Conservation (phyloP, 2,113 vertebrate species). For the Paramormyrops kingsleyae region DNA sequence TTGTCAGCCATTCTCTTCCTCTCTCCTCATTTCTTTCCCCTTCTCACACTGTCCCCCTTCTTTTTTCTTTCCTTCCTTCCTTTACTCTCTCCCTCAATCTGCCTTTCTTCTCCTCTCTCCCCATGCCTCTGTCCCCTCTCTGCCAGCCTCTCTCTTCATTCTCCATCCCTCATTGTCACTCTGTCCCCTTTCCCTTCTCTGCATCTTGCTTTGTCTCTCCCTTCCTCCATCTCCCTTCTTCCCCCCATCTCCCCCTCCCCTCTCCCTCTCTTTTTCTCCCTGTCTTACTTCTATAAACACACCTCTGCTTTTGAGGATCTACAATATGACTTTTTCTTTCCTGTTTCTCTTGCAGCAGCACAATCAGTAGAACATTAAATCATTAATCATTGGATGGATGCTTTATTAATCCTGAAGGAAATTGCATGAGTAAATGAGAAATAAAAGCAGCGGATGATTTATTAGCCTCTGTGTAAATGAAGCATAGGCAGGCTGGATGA, state of each 20-base stretch:
- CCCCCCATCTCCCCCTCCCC: conserved; percentile 24
- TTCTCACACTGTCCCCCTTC: conserved; percentile 3
- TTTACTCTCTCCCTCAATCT: neutral
- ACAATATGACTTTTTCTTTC: neutral
- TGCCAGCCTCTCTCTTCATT: neutral
- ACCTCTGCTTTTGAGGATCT: neutral
- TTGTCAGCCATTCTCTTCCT: conserved; percentile 30
- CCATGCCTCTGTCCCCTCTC: neutral
- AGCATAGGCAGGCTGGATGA: neutral
- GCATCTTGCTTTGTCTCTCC: neutral
- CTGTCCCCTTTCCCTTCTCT: neutral
- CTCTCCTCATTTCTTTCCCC: neutral
- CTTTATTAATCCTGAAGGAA: neutral
- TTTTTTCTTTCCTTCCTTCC: neutral
- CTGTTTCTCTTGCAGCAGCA: neutral
- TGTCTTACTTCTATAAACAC: neutral
- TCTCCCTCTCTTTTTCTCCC: conserved; percentile 32
- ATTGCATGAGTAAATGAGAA: neutral
- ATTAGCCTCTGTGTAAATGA: neutral
- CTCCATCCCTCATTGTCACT: neutral
- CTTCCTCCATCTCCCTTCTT: conserved; percentile 2
- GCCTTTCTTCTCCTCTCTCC: neutral
- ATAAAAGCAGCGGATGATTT: neutral
- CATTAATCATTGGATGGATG: neutral
- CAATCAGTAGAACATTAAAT: neutral